Evolutionary conservation across 2,888 invertebrate genomes (phyloP), one percentile per base, ranked within the genome.

Genomic region (Melolontha melolontha): DNA sequence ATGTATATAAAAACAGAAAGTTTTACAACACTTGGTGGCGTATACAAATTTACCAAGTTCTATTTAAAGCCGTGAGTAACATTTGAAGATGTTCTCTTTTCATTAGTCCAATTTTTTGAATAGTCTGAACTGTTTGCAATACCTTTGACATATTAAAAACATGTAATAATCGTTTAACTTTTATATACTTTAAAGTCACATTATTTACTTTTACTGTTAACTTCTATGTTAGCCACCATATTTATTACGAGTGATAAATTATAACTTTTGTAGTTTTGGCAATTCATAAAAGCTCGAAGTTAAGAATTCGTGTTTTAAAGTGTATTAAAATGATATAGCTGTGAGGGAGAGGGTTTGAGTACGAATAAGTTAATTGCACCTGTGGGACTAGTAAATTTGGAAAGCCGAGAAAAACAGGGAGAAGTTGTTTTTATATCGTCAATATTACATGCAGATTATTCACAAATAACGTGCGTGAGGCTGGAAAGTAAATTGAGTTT

Each of bases 291-390:
- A 39, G 39, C 40, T 6, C 14, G 16, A 39, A 17, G 40, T 11
- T 55, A 16, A 41, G 40, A 11, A 47, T 47, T 62, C 27, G 59
- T 29, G 47, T 47, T 62, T 62, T 47, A 49, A 47, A 34, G 47
- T 16, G n/a, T 62, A 62, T 62, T 49, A 62, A 62, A 47, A 34
- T 62, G 49, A 62, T 62, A 14, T 42, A 57, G 57, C 17, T 44
- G 16, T 6, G 16, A 49, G 57, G 57, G 17, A 27, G 44, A n/a
- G 10, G 34, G 34, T 34, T 42, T 57, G 14, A 44, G 1, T 34
- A 16, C 34, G 59, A 16, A 34, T 47, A 62, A 62, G 34, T 34
- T 62, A 62, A 62, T 62, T 47, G 12, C 34, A 39, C 59, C 54
- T 39, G n/a, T 47, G 47, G 14, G 59, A 62, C 59, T 17, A 8